Conservation (phyloP, 2,797 vertebrate genomes). For the Hipposideros larvatus region DNA sequence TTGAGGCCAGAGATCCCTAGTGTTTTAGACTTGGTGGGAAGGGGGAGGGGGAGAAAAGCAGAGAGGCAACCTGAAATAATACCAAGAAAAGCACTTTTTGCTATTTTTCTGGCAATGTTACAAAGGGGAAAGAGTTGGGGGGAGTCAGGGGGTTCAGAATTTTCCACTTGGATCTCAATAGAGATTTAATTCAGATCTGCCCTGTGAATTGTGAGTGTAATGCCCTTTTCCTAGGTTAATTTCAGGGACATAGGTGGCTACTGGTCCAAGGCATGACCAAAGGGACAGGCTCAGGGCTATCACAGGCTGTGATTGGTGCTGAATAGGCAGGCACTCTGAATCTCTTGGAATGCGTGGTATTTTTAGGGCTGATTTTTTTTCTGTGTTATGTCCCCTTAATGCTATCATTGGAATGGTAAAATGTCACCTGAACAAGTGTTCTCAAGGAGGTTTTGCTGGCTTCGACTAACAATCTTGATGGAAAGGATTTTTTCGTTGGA, state of each 20-base stretch:
- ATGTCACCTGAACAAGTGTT: constrained; percentile 23
- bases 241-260: constrained; percentile 77
- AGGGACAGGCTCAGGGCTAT: constrained; percentile 71
- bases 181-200: constrained; percentile 85
- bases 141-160: constrained; percentile 70
- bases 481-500: constrained; percentile 16
- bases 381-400: constrained; percentile 39
- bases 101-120: constrained; percentile 66
- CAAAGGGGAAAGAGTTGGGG: background rate
- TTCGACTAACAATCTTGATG: constrained; percentile 9
- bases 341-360: constrained; percentile 81
- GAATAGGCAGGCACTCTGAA: constrained; percentile 81
- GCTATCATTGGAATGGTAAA: constrained; percentile 38
- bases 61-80: constrained; percentile 81
- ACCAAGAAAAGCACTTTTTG: constrained; percentile 81
- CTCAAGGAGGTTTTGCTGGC: constrained; percentile 27
- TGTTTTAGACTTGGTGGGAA: constrained; percentile 78
- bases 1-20: constrained; percentile 87
- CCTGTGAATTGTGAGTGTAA: constrained; percentile 75
- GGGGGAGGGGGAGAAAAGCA: background rate
- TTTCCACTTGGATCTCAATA: constrained; percentile 80
- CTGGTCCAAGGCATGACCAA: constrained; percentile 82
- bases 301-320: constrained; percentile 76
- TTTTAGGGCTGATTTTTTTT: constrained; percentile 75
- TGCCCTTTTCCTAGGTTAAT: constrained; percentile 83